Evolutionary conservation across 2,888 invertebrate species (phyloP).

Genomic region (Eustalomyia histrio): DNA sequence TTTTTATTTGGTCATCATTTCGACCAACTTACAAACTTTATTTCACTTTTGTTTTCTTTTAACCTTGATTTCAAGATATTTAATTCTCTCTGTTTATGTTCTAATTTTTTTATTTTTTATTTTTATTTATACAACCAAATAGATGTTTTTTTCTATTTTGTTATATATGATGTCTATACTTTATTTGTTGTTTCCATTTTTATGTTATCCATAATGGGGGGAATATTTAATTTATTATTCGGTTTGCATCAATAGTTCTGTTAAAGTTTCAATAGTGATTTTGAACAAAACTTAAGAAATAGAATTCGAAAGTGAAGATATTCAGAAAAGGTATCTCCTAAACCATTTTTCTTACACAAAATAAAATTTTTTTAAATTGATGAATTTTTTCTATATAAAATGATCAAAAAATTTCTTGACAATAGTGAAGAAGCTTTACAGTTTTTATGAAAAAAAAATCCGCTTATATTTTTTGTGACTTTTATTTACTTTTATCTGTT

Average conservation of each 20-base stretch:
- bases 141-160: conserved; percentile 17
- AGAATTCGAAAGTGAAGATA: too few species aligned
- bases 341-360: too few species aligned
- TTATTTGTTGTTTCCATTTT: not conserved
- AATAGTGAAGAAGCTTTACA: too few species aligned
- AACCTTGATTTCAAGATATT: conserved; percentile 43
- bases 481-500: too few species aligned
- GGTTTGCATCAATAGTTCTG: not conserved
- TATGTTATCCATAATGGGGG: not conserved
- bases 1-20: not conserved
- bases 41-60: conserved; percentile 53
- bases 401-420: too few species aligned
- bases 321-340: too few species aligned
- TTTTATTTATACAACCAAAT: conserved; percentile 14
- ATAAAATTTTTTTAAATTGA: too few species aligned
- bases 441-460: too few species aligned
- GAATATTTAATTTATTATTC: not conserved
- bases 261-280: too few species aligned
- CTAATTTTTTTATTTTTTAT: conserved; percentile 3
- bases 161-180: not conserved
- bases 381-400: too few species aligned
- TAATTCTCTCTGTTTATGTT: conserved; percentile 24
- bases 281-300: too few species aligned
- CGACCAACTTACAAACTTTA: not conserved
- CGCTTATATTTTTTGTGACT: too few species aligned